Conservation (phyloP, 2,797 vertebrate species). For the Loriculus beryllinus region DNA sequence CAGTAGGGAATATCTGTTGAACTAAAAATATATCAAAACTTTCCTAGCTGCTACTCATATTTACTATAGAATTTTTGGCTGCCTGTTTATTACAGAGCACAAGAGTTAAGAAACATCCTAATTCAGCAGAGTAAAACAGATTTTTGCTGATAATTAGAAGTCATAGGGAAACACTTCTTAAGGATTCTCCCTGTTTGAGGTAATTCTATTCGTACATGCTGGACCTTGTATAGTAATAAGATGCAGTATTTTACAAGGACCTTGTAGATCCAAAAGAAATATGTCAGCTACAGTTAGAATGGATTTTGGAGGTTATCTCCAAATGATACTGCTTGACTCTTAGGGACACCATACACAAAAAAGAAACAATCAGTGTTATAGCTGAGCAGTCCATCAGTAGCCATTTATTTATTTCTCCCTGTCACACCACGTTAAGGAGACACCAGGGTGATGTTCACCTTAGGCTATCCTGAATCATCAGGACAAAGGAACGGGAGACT, state of each 20-base stretch:
- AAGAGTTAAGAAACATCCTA: not conserved
- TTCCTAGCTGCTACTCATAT: not conserved
- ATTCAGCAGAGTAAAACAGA: not conserved
- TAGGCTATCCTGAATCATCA: not conserved
- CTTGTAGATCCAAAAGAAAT: constrained; percentile 78
- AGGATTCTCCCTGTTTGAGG: not conserved
- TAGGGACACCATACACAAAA: not conserved
- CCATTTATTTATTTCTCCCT: not conserved
- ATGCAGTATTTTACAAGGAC: constrained; percentile 78
- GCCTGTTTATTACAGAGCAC: not conserved
- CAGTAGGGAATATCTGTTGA: not conserved
- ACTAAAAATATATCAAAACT: not conserved
- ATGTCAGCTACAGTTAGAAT: constrained; percentile 7
- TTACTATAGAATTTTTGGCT: not conserved
- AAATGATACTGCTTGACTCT: not conserved
- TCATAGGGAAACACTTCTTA: not conserved
- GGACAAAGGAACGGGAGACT: not conserved
- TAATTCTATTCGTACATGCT: not conserved
- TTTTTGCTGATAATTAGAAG: not conserved
- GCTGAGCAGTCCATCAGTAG: not conserved
- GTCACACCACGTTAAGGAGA: not conserved
- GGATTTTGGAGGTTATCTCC: not conserved
- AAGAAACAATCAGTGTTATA: not conserved
- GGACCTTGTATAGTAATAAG: not conserved
- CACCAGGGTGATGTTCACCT: not conserved